A percentile compares a stretch with the other conserved stretches of the same genome.
phyloP scores from a whole-genome alignment of 2,113 vertebrate species.

The Candoia aspera region DNA sequence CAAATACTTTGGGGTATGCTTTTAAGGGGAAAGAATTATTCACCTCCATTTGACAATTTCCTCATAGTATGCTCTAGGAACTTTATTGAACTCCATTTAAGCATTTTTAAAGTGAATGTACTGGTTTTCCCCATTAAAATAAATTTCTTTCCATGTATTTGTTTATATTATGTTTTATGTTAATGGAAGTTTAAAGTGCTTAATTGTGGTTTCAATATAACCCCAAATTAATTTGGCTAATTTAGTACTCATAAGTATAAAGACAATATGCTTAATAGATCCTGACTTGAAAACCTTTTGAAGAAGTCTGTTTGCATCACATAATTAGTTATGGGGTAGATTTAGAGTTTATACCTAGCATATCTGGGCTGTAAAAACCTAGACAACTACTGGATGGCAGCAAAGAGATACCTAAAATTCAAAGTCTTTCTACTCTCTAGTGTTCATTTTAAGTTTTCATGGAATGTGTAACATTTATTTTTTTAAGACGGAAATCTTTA shows the following conservation, averaged over 20 bases:
- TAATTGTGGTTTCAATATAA: slow-evolving; percentile 3
- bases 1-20: not conserved
- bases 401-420: not conserved
- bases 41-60: not conserved
- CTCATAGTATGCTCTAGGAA: not conserved
- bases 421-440: not conserved
- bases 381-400: not conserved
- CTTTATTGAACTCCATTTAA: not conserved
- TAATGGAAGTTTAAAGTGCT: not conserved
- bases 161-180: slow-evolving; percentile 7
- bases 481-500: not conserved
- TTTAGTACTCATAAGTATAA: slow-evolving; percentile 16
- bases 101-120: not conserved
- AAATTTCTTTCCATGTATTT: not conserved
- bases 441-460: not conserved
- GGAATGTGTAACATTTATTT: not conserved
- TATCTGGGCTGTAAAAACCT: not conserved
- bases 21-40: not conserved
- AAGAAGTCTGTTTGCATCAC: not conserved
- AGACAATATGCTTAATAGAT: not conserved
- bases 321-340: not conserved
- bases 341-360: not conserved
- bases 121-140: not conserved
- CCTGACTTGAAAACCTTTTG: not conserved
- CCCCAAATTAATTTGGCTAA: slow-evolving; percentile 14